These are phyloP conservation scores for Chaetura pelagica DNA, from an alignment of 2,113 vertebrate species.

Conservation along the genomic window DNA sequence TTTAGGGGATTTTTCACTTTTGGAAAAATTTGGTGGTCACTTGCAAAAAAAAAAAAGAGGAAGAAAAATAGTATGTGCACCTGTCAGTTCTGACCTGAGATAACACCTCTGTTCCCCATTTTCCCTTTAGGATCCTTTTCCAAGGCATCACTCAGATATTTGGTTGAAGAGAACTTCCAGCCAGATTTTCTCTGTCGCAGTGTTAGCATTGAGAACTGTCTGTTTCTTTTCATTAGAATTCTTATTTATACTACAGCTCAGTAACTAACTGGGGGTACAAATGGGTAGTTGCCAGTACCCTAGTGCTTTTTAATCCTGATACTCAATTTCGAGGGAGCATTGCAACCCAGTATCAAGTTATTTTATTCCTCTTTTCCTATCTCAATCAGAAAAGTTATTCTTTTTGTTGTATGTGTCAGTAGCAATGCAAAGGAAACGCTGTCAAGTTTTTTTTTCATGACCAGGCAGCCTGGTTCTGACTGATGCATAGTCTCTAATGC, in stretches of 20 bases:
- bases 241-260: neutral
- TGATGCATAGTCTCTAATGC: neutral
- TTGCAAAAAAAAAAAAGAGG: neutral
- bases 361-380: neutral
- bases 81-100: neutral
- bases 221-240: constrained; percentile 31
- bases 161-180: neutral
- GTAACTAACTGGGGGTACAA: neutral
- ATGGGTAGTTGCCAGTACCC: neutral
- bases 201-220: neutral
- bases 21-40: neutral
- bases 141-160: neutral
- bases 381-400: neutral
- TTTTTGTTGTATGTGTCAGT: neutral
- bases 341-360: neutral
- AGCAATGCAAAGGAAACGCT: neutral
- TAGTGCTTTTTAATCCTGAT: neutral
- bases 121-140: neutral
- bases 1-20: neutral
- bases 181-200: neutral
- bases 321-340: neutral
- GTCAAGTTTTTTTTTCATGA: neutral
- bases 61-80: neutral
- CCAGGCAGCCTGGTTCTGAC: neutral
- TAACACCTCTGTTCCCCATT: neutral